Conservation (phyloP, 2,113 vertebrate genomes). For the Callopanchax toddi region DNA sequence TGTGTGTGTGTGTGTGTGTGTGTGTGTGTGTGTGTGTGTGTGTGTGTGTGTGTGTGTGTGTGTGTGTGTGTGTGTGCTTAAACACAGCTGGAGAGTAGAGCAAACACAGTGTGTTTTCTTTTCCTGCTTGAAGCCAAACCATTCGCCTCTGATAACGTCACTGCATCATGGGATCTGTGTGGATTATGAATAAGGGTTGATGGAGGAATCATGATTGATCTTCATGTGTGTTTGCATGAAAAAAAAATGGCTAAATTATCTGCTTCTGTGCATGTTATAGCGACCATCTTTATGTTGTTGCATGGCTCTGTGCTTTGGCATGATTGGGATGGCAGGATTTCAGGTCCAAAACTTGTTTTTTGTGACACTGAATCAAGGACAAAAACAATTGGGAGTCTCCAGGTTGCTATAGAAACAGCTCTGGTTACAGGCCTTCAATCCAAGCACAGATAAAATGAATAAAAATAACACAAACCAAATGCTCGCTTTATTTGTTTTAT, state of each 20-base stretch:
- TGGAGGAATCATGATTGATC: not conserved
- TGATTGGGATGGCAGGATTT: not conserved
- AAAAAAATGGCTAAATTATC: not conserved
- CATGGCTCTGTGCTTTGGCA: not conserved
- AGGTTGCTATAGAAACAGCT: conserved; percentile 8
- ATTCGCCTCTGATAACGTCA: conserved; percentile 17
- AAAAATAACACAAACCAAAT: conserved; percentile 12
- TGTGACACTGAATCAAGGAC: not conserved
- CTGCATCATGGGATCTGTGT: conserved; percentile 24
- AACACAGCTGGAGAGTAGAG: conserved; percentile 53
- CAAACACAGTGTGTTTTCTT: conserved; percentile 32
- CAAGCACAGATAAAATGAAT: conserved; percentile 45
- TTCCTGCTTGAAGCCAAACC: conserved; percentile 20
- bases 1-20: conserved; percentile 29
- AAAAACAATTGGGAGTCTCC: conserved; percentile 1
- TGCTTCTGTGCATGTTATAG: not conserved
- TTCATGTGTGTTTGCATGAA: not conserved
- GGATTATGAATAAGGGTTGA: not conserved
- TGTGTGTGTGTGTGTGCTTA: conserved; percentile 37
- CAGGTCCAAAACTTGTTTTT: not conserved
- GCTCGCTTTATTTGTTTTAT: not conserved
- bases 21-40: not conserved
- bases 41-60: conserved; percentile 19
- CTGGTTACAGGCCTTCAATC: conserved; percentile 21
- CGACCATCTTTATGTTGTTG: not conserved